Conservation (phyloP, 2,888 invertebrate species). For the Oligia fasciuncula region DNA sequence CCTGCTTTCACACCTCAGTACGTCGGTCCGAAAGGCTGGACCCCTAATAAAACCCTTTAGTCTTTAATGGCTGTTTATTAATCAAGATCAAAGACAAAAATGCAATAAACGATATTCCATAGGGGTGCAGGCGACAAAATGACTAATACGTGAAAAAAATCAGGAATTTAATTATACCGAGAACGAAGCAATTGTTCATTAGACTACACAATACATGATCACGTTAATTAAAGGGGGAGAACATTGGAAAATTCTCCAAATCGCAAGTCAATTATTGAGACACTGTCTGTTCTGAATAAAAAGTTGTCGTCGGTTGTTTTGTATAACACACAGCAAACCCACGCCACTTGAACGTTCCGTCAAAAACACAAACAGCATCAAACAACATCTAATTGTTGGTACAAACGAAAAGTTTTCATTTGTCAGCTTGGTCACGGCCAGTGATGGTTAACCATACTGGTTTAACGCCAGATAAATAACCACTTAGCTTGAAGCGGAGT, state of each 20-base stretch:
- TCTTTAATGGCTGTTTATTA: conserved; percentile 10
- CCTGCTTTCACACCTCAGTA: conserved; percentile 1
- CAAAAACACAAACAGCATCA: conserved; percentile 17
- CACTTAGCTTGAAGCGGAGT: conserved; percentile 65
- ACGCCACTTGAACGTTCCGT: conserved; percentile 11
- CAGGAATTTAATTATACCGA: background rate
- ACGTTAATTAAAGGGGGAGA: background rate
- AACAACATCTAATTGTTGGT: conserved; percentile 43
- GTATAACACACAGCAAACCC: background rate
- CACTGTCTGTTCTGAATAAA: background rate
- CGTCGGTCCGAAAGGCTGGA: background rate
- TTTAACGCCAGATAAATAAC: conserved; percentile 72
- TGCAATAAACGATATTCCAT: background rate
- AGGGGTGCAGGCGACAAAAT: background rate
- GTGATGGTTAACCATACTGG: conserved; percentile 60
- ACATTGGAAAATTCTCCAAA: background rate
- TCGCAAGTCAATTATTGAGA: background rate
- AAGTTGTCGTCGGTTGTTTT: conserved; percentile 9
- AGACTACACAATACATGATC: background rate
- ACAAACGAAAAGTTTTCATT: conserved; percentile 36
- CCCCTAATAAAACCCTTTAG: background rate
- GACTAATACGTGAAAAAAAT: background rate
- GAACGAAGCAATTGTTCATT: background rate
- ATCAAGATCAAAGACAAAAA: conserved; percentile 19
- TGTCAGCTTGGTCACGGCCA: conserved; percentile 38